Evolutionary conservation across 2,797 vertebrate genomes (phyloP), one percentile per base, ranked within the genome.

Genomic region (Myoxocephalus aenaeus): DNA sequence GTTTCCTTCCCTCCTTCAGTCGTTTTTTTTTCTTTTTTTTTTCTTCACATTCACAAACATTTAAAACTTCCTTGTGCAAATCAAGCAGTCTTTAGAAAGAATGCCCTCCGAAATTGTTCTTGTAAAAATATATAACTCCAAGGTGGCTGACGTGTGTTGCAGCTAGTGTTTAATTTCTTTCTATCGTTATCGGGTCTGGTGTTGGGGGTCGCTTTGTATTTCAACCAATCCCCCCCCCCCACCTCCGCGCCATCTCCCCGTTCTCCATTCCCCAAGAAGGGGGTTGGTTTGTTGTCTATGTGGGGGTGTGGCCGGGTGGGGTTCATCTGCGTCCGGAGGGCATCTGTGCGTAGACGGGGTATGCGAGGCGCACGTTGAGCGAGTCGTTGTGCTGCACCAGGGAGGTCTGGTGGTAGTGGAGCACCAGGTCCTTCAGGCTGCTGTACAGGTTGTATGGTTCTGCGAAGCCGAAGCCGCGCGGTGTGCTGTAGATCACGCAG

Each of bases 31-130:
- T 93, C 92, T 92, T 93, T 94, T n/a, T 73, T 54, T 88, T 92
- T 93, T 93, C 93, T 97, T 98, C 97, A 98, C 97, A 99, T 98
- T 98, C 97, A 98, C 96, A 96, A 96, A 97, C 96, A 92, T 93
- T 91, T 93, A 93, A 95, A 97, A 97, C 96, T 96, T 98, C 96
- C 96, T 97, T 99, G 98, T 99, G 98, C 98, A 99, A 99, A 98
- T 98, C 96, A 96, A 98, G 97, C 98, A 97, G 97, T 98, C 97
- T 96, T 95, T 96, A 97, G 95, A 97, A 97, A 97, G 96, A 97
- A 98, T 97, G 97, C 97, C 97, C 97, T 97, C 95, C 93, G 90
- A 86, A 92, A 93, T 81, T 88, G 96, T 97, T 97, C 96, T 96
- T 95, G 95, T 97, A 97, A 97, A 98, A 98, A 97, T 94, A 94